Conservation (phyloP, 2,888 invertebrate genomes). For the Sinodicranocentrus sp. region DNA sequence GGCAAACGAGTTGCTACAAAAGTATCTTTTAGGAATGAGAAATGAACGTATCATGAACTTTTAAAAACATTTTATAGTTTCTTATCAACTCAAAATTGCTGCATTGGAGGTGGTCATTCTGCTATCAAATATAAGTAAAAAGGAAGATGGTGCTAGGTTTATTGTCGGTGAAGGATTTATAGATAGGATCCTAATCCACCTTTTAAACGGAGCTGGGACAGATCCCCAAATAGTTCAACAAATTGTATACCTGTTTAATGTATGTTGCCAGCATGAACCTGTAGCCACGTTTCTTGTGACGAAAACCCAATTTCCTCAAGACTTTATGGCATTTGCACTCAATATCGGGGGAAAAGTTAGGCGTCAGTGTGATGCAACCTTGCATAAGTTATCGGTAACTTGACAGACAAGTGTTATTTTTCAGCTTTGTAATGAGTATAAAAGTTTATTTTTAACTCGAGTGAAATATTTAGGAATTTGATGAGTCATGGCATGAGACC, state of each 20-base stretch:
- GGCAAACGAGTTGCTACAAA: too few relatives aligned
- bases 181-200: constrained; percentile 58
- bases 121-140: constrained; percentile 48
- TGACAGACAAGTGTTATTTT: background rate
- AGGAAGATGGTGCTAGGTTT: constrained; percentile 57
- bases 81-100: constrained; percentile 51
- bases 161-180: constrained; percentile 64
- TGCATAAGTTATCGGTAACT: constrained; percentile 56
- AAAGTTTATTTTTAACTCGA: background rate
- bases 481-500: constrained; percentile 59
- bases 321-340: constrained; percentile 55
- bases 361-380: constrained; percentile 28
- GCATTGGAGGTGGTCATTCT: constrained; percentile 56
- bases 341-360: constrained; percentile 40
- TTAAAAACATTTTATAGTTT: constrained; percentile 25
- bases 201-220: constrained; percentile 32
- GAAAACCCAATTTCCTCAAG: constrained; percentile 66
- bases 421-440: background rate
- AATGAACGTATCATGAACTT: too few relatives aligned
- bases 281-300: constrained; percentile 54
- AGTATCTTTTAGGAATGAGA: too few relatives aligned
- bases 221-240: constrained; percentile 59
- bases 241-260: constrained; percentile 52
- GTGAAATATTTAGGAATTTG: constrained; percentile 47
- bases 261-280: constrained; percentile 50